Percentiles rank a stretch among this genome's conserved stretches.
These are phyloP conservation scores for Rhynchonycteris naso DNA, from an alignment of 2,797 vertebrate genomes.

Conservation along the genomic window DNA sequence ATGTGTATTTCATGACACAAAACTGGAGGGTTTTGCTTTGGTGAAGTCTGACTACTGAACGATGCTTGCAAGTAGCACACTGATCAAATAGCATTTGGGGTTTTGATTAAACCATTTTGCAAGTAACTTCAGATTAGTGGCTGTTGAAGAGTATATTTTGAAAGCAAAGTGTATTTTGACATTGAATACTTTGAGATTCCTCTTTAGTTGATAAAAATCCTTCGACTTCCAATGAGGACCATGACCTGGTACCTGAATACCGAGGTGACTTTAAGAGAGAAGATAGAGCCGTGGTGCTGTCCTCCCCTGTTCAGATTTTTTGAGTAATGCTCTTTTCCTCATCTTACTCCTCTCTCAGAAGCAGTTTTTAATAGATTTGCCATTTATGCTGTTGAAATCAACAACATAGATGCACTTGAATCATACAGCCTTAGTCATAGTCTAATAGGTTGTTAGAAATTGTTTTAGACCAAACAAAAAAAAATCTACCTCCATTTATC, in stretches of 20 bases:
- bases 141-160: slow-evolving; percentile 46
- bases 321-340: slow-evolving; percentile 86
- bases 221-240: slow-evolving; percentile 92
- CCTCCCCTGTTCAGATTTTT: slow-evolving; percentile 78
- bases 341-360: slow-evolving; percentile 77
- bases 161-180: slow-evolving; percentile 37
- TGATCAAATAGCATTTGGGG: slow-evolving; percentile 61
- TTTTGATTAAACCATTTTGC: slow-evolving; percentile 69
- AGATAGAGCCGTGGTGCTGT: slow-evolving; percentile 76
- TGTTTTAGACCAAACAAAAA: slow-evolving; percentile 42
- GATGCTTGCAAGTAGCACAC: slow-evolving; percentile 53
- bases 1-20: slow-evolving; percentile 57
- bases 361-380: slow-evolving; percentile 53
- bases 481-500: background rate
- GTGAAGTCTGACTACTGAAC: slow-evolving; percentile 56
- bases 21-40: slow-evolving; percentile 45
- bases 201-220: slow-evolving; percentile 76
- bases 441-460: background rate
- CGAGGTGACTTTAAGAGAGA: slow-evolving; percentile 79
- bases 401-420: slow-evolving; percentile 59
- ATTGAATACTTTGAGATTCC: background rate
- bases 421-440: slow-evolving; percentile 71
- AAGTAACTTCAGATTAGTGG: slow-evolving; percentile 58
- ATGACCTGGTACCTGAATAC: slow-evolving; percentile 86
- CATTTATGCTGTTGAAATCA: slow-evolving; percentile 23